phyloP scores from a whole-genome alignment of 2,113 vertebrate genomes.

The Montifringilla adamsi region DNA sequence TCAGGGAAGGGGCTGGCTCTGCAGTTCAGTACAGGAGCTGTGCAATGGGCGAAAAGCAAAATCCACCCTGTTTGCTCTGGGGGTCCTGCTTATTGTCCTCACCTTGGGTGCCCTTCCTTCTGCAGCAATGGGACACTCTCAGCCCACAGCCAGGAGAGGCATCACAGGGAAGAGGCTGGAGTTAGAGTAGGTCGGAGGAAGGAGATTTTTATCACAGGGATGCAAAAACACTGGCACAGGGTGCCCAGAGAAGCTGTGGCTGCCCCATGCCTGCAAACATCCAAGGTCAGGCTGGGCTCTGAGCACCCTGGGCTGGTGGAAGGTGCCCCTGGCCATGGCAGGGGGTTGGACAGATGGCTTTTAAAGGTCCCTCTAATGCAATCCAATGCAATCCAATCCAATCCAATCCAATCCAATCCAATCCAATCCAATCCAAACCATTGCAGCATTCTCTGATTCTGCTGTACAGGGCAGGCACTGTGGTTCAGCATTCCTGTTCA shows the following conservation, averaged over 20 bases:
- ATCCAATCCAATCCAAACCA: neutral
- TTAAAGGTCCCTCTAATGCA: too few relatives aligned
- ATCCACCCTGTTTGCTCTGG: accelerated
- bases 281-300: neutral
- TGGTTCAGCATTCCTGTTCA: neutral
- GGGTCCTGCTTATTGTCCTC: neutral
- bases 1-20: accelerated
- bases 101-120: neutral
- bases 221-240: neutral
- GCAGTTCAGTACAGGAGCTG: neutral
- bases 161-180: too few relatives aligned
- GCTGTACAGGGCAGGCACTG: neutral
- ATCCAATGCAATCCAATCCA: too few relatives aligned
- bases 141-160: neutral
- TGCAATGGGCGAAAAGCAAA: neutral
- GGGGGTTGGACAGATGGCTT: too few relatives aligned
- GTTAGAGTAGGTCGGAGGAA: neutral
- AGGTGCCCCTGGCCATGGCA: neutral
- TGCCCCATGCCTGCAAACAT: neutral
- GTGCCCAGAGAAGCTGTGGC: neutral
- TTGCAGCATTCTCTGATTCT: neutral
- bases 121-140: neutral
- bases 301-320: neutral
- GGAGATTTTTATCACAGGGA: neutral
- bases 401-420: too few relatives aligned